phyloP scores from a whole-genome alignment of 2,113 vertebrate genomes.

The Leucosticte australis region DNA sequence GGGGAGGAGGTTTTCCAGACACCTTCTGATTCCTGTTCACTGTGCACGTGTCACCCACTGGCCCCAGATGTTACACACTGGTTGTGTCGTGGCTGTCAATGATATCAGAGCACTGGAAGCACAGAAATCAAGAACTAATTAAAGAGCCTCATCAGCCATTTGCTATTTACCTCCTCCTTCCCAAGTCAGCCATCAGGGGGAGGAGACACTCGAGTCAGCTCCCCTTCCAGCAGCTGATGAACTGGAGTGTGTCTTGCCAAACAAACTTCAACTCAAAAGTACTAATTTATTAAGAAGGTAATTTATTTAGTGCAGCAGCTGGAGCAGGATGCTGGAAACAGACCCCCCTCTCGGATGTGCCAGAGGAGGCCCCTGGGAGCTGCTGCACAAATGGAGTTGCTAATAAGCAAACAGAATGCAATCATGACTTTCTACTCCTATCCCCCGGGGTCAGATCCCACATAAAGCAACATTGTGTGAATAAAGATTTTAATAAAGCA shows the following conservation, averaged over 20 bases:
- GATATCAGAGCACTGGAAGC: not conserved
- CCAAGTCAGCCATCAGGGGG: not conserved
- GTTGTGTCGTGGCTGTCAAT: not conserved
- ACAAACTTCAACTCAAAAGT: constrained; percentile 39
- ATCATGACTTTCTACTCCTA: constrained; percentile 54
- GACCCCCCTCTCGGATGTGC: not conserved
- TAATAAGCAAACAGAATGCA: constrained; percentile 33
- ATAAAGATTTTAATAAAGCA: constrained; percentile 79
- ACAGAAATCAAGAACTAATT: constrained; percentile 2
- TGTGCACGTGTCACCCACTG: not conserved
- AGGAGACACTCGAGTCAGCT: not conserved
- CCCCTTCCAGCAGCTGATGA: constrained; percentile 38
- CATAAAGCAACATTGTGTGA: constrained; percentile 64
- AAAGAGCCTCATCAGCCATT: constrained; percentile 11
- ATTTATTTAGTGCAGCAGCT: constrained; percentile 70
- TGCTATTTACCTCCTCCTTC: constrained; percentile 22
- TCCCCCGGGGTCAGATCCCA: constrained; percentile 56
- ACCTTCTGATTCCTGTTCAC: not conserved
- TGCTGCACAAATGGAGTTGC: constrained; percentile 31
- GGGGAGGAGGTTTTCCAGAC: not conserved
- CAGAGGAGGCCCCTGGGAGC: constrained; percentile 49
- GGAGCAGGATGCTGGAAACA: constrained; percentile 16
- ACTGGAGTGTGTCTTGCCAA: constrained; percentile 51
- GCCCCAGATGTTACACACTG: not conserved
- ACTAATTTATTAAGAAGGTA: constrained; percentile 66